Conservation (phyloP, 2,888 invertebrate genomes). For the Pocota personata region DNA sequence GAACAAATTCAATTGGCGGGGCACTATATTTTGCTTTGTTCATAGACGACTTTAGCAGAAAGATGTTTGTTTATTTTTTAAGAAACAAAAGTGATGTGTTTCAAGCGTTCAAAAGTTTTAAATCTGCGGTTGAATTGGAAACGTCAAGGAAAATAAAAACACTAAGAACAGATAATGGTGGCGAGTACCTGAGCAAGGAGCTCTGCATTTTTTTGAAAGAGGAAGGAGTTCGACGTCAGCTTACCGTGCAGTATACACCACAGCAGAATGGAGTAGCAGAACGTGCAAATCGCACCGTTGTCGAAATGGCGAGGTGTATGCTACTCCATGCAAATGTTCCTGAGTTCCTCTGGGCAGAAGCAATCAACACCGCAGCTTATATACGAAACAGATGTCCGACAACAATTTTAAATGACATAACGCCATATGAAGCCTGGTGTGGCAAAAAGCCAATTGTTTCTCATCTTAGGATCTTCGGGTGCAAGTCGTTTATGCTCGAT, state of each 20-base stretch:
- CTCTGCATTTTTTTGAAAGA: conserved; percentile 42
- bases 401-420: conserved; percentile 48
- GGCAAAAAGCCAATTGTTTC: conserved; percentile 47
- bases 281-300: conserved; percentile 42
- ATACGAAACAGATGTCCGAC: conserved; percentile 63
- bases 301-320: conserved; percentile 76
- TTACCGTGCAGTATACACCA: conserved; percentile 33
- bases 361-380: conserved; percentile 52
- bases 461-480: conserved; percentile 57
- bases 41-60: too few relatives aligned
- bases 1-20: too few relatives aligned
- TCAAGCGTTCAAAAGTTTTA: conserved; percentile 61
- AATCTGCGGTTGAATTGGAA: conserved; percentile 57
- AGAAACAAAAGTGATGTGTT: conserved; percentile 59
- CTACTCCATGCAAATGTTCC: conserved; percentile 72
- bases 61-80: too few relatives aligned
- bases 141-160: conserved; percentile 60
- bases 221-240: conserved; percentile 31
- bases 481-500: conserved; percentile 45
- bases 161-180: conserved; percentile 54
- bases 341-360: conserved; percentile 74
- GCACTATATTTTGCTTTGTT: too few relatives aligned
- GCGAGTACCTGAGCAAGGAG: conserved; percentile 40
- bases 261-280: too few relatives aligned
- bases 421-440: conserved; percentile 68